phyloP scores from a whole-genome alignment of 2,113 vertebrate species.

The Raphicerus campestris region DNA sequence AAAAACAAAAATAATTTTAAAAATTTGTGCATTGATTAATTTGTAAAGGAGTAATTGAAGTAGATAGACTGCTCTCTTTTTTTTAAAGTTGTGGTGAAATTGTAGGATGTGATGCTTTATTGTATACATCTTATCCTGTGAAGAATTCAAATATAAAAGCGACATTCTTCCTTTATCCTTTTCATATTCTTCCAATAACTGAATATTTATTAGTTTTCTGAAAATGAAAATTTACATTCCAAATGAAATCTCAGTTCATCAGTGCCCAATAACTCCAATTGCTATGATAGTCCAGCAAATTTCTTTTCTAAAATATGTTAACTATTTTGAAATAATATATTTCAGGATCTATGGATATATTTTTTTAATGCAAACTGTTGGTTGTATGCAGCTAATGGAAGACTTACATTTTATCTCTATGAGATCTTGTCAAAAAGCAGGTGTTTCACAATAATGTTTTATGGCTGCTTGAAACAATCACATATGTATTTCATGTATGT shows the following conservation, averaged over 20 bases:
- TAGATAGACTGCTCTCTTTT: background rate
- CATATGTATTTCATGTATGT: slow-evolving; percentile 33
- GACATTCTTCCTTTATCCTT: background rate
- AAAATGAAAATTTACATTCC: background rate
- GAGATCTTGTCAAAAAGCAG: slow-evolving; percentile 29
- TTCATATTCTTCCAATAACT: background rate
- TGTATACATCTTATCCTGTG: background rate
- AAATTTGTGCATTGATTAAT: background rate
- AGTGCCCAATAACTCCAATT: background rate
- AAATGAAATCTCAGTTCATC: background rate
- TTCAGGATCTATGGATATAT: background rate
- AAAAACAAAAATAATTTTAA: background rate
- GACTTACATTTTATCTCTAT: background rate
- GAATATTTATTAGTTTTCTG: background rate
- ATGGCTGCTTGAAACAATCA: slow-evolving; percentile 32
- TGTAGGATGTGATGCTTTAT: background rate
- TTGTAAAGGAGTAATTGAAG: background rate
- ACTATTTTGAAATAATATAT: background rate
- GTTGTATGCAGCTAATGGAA: background rate
- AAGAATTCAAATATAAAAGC: background rate
- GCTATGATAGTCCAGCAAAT: background rate
- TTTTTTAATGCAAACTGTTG: background rate
- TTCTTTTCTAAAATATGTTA: background rate
- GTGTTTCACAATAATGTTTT: slow-evolving; percentile 58
- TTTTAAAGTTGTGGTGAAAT: background rate